Base-by-base conservation (phyloP, 2,888 invertebrate genomes). In the Caenorhabditis panamensis region DNA sequence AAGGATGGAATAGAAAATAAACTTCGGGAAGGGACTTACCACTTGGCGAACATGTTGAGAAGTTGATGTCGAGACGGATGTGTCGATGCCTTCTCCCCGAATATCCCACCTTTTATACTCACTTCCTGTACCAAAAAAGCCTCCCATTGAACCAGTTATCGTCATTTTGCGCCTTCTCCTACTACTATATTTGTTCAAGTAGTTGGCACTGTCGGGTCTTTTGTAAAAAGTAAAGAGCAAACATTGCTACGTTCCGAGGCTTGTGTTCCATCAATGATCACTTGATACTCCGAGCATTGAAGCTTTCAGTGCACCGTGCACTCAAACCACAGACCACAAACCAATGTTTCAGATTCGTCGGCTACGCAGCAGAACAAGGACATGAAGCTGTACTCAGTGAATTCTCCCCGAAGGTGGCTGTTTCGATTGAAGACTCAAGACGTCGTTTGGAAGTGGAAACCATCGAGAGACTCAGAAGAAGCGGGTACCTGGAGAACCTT, bases 31-130 rank as follows among this genome's bases (percentile, higher is more conserved):
- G 9, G 3, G 18, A 66, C 75, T 75, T 75, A 75, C 75, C 66
- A 75, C 75, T 75, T 75, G 22, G 75, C 75, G 75, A 75, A 75
- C 75, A 75, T 75, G 31, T 53, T 75, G 66, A 73, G 36, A 28
- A 53, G 63, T 51, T 59, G 49, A 58, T 58, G 9, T n/a, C 49
- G 59, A 20, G 58, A 73, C 72, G 66, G 49, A 24, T 26, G 51
- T n/a, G n/a, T 49, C 75, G 66, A 75, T 75, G 53, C 11, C 56
- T 47, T 56, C 13, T 16, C 11, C 44, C 11, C 28, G 2, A 9
- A 26, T 6, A 1, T 28, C 1, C 24, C 24, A 1, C 18, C 41
- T 61, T 61, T 61, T 61, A 61, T 61, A 61, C 61, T 47, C 1
- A 37, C n/a, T 1, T 47, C 2, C 11, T 9, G n/a, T n/a, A 31